phyloP scores from a whole-genome alignment of 2,797 vertebrate species.

The Bradypodion pumilum region DNA sequence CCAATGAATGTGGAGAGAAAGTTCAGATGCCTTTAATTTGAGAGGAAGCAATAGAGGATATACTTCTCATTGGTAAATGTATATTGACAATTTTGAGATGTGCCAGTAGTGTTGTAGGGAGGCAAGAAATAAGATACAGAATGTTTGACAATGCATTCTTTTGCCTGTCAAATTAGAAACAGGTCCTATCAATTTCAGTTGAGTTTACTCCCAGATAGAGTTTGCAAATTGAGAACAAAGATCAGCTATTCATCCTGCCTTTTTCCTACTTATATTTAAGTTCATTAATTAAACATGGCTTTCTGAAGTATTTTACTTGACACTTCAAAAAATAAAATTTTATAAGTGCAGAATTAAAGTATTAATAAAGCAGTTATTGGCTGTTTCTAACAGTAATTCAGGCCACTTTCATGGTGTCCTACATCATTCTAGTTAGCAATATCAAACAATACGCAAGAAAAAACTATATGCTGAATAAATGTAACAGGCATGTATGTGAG shows the following conservation, averaged over 20 bases:
- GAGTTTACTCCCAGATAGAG: neutral
- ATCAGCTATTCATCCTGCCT: neutral
- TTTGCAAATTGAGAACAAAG: neutral
- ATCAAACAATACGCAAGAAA: too few relatives aligned
- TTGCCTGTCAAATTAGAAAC: neutral
- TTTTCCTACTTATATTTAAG: neutral
- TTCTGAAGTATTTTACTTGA: too few relatives aligned
- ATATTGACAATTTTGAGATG: neutral
- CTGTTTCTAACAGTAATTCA: neutral
- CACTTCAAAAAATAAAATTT: too few relatives aligned
- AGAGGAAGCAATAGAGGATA: neutral
- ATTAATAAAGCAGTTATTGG: neutral
- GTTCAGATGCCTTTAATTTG: neutral
- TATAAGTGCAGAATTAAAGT: neutral
- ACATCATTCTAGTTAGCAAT: neutral
- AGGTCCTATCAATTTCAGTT: neutral
- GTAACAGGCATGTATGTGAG: too few relatives aligned
- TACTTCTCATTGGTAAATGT: neutral
- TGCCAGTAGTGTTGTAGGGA: neutral
- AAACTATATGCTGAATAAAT: too few relatives aligned
- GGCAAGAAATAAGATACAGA: neutral
- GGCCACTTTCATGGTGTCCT: neutral
- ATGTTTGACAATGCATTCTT: neutral
- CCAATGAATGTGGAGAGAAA: accelerated
- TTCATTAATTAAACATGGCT: too few relatives aligned